Conservation (phyloP, 2,113 vertebrate genomes). For the Leuciscus idus region DNA sequence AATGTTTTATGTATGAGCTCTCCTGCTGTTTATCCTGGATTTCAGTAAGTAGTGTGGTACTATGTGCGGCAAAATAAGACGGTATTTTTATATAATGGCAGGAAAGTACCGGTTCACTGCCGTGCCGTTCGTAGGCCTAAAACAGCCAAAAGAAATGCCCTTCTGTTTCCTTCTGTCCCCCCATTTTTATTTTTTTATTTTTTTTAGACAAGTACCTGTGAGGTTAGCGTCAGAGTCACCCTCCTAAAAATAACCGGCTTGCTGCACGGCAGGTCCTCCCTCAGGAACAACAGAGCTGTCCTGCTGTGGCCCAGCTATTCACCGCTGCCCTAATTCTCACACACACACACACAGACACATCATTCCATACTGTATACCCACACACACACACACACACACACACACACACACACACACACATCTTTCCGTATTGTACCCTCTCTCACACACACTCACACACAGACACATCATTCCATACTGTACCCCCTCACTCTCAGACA, state of each 20-base stretch:
- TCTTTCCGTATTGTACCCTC: too few relatives aligned
- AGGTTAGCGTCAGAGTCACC: constrained; percentile 71
- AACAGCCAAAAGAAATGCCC: not conserved
- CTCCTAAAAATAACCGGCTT: constrained; percentile 75
- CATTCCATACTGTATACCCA: too few relatives aligned
- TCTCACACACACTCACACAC: too few relatives aligned
- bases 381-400: too few relatives aligned
- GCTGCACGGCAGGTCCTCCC: constrained; percentile 65
- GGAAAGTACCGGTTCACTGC: not conserved
- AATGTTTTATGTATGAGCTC: constrained; percentile 41
- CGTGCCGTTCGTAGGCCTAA: not conserved
- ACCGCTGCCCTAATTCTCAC: constrained; percentile 70
- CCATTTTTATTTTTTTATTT: not conserved
- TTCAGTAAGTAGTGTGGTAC: not conserved
- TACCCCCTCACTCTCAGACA: too few relatives aligned
- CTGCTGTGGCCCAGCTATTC: constrained; percentile 66
- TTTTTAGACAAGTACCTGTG: constrained; percentile 28
- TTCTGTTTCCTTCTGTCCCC: constrained; percentile 14
- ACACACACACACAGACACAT: not conserved
- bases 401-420: too few relatives aligned
- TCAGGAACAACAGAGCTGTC: constrained; percentile 70
- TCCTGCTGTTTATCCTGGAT: constrained; percentile 32
- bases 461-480: too few relatives aligned
- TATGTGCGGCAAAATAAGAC: not conserved
- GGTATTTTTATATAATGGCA: not conserved